Percentiles rank a stretch among this genome's conserved stretches.
phyloP scores from a whole-genome alignment of 2,888 invertebrate genomes.

The Andrena flavipes region DNA sequence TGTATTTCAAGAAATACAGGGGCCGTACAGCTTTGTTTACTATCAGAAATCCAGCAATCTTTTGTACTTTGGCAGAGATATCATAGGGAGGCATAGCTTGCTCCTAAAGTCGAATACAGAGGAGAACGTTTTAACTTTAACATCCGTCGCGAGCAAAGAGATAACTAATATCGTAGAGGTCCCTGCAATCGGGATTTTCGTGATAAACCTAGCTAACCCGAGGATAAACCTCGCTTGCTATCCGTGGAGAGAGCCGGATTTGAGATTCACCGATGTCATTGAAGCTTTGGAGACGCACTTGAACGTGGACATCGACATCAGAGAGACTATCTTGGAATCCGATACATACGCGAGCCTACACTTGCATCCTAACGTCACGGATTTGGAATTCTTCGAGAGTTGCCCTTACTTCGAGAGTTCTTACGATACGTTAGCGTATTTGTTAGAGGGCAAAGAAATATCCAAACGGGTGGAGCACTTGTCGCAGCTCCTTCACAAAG shows the following conservation, averaged over 20 bases:
- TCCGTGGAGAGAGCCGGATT: conserved; percentile 83
- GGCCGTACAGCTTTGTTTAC: conserved; percentile 94
- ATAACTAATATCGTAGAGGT: conserved; percentile 86
- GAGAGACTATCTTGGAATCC: conserved; percentile 69
- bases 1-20: conserved; percentile 88
- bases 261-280: conserved; percentile 80
- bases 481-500: conserved; percentile 86
- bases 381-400: conserved; percentile 72
- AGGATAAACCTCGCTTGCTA: conserved; percentile 83
- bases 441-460: conserved; percentile 84
- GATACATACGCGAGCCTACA: conserved; percentile 69
- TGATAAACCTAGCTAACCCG: conserved; percentile 84
- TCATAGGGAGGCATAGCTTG: conserved; percentile 94
- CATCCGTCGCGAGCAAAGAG: conserved; percentile 83
- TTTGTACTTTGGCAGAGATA: conserved; percentile 94
- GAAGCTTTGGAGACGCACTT: conserved; percentile 80
- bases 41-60: conserved; percentile 87
- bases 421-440: conserved; percentile 82
- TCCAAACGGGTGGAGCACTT: conserved; percentile 85
- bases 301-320: conserved; percentile 77
- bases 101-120: conserved; percentile 86
- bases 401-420: conserved; percentile 77
- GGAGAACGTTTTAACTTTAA: conserved; percentile 68
- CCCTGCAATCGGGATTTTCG: conserved; percentile 88
- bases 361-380: conserved; percentile 77